Conservation (phyloP, 1,140 invertebrate species). For the Apolygus lucorum region DNA sequence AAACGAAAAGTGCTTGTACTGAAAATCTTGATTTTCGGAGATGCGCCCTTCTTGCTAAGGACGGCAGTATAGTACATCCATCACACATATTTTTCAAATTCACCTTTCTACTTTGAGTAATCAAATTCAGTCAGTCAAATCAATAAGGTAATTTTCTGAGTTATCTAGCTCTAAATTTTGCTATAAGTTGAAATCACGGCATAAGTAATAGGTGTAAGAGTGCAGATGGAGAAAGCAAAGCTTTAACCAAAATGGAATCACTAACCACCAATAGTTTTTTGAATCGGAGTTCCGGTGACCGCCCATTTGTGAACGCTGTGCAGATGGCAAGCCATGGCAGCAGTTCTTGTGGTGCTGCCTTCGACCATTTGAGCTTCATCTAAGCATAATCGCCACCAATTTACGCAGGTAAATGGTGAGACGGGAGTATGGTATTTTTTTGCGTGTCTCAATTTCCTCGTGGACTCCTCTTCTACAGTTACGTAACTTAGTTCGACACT, state of each 20-base stretch:
- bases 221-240: no score
- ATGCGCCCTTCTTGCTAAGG: no score
- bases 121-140: neutral
- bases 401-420: conserved; percentile 53
- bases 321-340: conserved; percentile 53
- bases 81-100: no score
- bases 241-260: neutral
- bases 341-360: conserved; percentile 39
- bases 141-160: neutral
- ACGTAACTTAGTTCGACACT: no score
- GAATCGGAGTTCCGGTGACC: conserved; percentile 67
- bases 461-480: conserved; percentile 38
- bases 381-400: conserved; percentile 70
- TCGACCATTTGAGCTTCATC: conserved; percentile 82
- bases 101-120: no score
- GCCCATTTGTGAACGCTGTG: conserved; percentile 60
- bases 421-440: conserved; percentile 51
- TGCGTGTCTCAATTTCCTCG: conserved; percentile 38
- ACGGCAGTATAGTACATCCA: no score
- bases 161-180: no score
- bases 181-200: no score
- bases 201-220: no score
- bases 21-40: no score
- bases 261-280: conserved; percentile 50
- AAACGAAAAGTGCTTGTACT: no score